phyloP scores from a whole-genome alignment of 2,113 vertebrate species.

The Syngnathus typhle region DNA sequence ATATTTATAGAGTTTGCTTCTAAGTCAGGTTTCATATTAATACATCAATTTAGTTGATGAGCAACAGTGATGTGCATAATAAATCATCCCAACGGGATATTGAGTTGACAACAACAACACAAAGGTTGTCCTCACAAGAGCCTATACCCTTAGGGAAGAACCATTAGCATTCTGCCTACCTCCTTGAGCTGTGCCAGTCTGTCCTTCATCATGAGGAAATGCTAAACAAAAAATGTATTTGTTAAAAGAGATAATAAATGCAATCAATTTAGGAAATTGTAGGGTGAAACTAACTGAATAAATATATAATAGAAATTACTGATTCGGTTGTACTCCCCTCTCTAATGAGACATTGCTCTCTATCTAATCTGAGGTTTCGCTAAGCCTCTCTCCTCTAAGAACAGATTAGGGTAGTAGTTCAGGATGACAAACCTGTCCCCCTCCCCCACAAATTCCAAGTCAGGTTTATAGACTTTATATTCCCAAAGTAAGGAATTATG shows the following conservation, averaged over 20 bases:
- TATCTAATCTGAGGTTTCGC: slow-evolving; percentile 47
- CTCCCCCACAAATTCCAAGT: slow-evolving; percentile 23
- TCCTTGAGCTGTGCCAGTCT: slow-evolving; percentile 88
- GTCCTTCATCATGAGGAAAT: slow-evolving; percentile 81
- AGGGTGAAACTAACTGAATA: not conserved
- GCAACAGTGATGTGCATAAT: not conserved
- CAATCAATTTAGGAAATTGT: not conserved
- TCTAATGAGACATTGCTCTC: slow-evolving; percentile 21
- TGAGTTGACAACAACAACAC: not conserved
- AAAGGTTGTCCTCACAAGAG: not conserved
- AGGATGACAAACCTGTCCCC: slow-evolving; percentile 54
- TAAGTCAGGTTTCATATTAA: not conserved
- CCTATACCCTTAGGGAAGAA: not conserved
- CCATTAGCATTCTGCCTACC: slow-evolving; percentile 63
- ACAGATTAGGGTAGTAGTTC: slow-evolving; percentile 67
- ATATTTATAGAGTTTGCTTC: not conserved
- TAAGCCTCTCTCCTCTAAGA: slow-evolving; percentile 73
- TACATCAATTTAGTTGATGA: not conserved
- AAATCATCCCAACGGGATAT: not conserved
- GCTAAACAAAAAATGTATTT: not conserved
- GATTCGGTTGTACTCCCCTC: slow-evolving; percentile 7
- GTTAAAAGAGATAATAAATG: not conserved
- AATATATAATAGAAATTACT: not conserved
- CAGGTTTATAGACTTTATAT: not conserved
- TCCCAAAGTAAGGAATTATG: not conserved